Evolutionary conservation across 2,797 vertebrate species (phyloP).

Genomic region (Steatocranus sp.): DNA sequence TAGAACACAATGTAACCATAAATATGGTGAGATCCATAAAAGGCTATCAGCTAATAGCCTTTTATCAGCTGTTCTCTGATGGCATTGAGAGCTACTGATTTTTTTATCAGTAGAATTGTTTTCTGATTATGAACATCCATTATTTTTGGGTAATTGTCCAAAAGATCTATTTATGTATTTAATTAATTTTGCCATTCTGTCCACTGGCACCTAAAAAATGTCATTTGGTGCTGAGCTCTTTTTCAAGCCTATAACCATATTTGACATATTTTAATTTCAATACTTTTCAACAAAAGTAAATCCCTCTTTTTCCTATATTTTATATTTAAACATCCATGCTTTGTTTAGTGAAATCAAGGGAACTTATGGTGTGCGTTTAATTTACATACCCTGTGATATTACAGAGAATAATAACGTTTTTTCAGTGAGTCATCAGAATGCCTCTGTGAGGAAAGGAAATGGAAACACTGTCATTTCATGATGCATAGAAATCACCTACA

Average conservation of each 20-base stretch:
- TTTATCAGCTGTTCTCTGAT: neutral
- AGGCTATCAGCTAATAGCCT: neutral
- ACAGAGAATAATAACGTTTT: neutral
- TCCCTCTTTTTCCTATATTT: neutral
- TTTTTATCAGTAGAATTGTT: neutral
- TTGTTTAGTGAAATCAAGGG: neutral
- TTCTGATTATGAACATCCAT: neutral
- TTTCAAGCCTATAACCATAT: neutral
- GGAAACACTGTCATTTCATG: constrained; percentile 63
- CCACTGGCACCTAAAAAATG: neutral
- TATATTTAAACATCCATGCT: neutral
- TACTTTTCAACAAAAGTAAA: neutral
- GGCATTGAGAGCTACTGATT: neutral
- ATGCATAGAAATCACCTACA: constrained; percentile 51
- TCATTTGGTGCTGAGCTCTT: neutral
- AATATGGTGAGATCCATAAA: neutral
- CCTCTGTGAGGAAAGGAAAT: constrained; percentile 15
- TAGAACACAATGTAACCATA: neutral
- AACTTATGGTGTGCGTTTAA: neutral
- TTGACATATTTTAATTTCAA: neutral
- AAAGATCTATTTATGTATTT: neutral
- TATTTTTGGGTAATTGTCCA: neutral
- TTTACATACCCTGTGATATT: neutral
- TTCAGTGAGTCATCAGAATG: constrained; percentile 30
- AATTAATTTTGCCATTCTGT: neutral